Conservation (phyloP, 2,797 vertebrate species). For the Erethizon dorsatum region DNA sequence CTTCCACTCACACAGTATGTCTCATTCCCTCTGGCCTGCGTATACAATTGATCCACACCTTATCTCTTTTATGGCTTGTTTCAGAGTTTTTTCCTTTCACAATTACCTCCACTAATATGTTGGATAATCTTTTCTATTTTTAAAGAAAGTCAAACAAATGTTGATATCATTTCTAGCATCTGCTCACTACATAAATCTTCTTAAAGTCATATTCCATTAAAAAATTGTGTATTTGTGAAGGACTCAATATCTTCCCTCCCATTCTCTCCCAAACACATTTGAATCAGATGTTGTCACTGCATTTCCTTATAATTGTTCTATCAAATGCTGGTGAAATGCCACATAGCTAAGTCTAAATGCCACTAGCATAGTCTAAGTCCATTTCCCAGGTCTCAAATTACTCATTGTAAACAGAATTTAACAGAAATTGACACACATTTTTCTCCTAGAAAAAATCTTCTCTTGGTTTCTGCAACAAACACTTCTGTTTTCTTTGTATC, state of each 20-base stretch:
- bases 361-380: too few relatives aligned
- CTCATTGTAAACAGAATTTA: not conserved
- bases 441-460: not conserved
- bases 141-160: not conserved
- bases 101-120: not conserved
- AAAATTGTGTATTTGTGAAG: not conserved
- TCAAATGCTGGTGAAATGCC: fast-evolving
- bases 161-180: not conserved
- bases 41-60: not conserved
- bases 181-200: not conserved
- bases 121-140: not conserved
- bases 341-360: not conserved
- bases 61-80: not conserved
- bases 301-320: not conserved
- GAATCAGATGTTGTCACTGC: not conserved
- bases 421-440: not conserved
- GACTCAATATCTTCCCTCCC: not conserved
- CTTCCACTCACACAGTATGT: not conserved
- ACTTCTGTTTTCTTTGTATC: not conserved
- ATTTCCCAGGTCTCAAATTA: not conserved
- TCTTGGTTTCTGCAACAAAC: not conserved
- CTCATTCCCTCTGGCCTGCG: not conserved
- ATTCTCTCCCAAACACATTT: not conserved
- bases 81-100: not conserved
- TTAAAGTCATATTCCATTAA: not conserved